Evolutionary conservation across 2,888 invertebrate species (phyloP).

Genomic region (Drosophila pseudotalamancana): DNA sequence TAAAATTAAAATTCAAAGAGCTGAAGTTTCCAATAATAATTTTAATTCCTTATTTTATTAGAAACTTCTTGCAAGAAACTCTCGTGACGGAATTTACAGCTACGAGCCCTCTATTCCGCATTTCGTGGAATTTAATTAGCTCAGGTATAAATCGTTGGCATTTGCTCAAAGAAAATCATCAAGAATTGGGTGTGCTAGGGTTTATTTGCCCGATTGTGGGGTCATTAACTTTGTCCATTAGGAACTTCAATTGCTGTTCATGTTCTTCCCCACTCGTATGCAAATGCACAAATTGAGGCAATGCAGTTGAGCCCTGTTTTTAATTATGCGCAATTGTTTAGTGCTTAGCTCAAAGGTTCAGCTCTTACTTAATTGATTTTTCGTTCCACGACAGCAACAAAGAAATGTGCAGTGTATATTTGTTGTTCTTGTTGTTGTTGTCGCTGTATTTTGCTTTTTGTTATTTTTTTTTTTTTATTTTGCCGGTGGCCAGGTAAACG

Average conservation of each 20-base stretch:
- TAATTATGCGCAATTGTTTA: slow-evolving; percentile 81
- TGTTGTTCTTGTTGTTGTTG: too few relatives aligned
- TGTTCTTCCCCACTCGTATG: slow-evolving; percentile 52
- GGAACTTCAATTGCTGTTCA: slow-evolving; percentile 60
- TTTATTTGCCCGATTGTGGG: slow-evolving; percentile 53
- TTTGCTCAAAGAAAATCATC: slow-evolving; percentile 29
- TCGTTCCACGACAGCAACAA: slow-evolving; percentile 35
- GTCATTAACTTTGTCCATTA: slow-evolving; percentile 71
- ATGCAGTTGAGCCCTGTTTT: slow-evolving; percentile 53
- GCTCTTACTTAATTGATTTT: slow-evolving; percentile 72
- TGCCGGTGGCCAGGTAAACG: slow-evolving; percentile 1
- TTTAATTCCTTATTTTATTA: too few relatives aligned
- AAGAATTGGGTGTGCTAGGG: slow-evolving; percentile 9
- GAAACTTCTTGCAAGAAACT: too few relatives aligned
- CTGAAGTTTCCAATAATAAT: too few relatives aligned
- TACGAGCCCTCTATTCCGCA: not conserved
- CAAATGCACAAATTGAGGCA: slow-evolving; percentile 76
- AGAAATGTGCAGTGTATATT: slow-evolving; percentile 27
- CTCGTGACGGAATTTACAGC: not conserved
- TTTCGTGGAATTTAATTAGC: not conserved
- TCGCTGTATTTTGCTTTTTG: not conserved
- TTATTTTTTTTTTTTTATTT: slow-evolving; percentile 3
- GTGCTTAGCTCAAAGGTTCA: slow-evolving; percentile 71
- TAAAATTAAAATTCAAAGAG: too few relatives aligned
- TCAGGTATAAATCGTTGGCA: slow-evolving; percentile 15